phyloP scores from a whole-genome alignment of 2,888 invertebrate genomes.

The Hoplodrina ambigua region DNA sequence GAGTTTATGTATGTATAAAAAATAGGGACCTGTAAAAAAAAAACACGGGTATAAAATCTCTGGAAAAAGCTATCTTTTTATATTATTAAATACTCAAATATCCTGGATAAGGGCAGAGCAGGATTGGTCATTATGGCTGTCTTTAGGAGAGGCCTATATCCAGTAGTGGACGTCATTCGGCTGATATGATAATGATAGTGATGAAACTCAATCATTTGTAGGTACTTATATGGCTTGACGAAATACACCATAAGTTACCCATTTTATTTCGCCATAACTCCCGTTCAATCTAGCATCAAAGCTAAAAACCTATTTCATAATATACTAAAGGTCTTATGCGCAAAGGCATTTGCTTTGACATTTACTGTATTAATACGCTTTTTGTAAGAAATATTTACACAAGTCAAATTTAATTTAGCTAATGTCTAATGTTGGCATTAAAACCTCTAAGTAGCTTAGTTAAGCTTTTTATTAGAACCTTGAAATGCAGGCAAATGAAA shows the following conservation, averaged over 20 bases:
- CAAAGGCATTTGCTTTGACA: constrained; percentile 55
- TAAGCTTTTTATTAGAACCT: constrained; percentile 54
- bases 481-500: constrained; percentile 43
- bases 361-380: constrained; percentile 60
- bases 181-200: no score
- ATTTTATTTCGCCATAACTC: constrained; percentile 47
- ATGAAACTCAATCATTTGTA: not conserved
- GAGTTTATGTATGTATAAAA: no score
- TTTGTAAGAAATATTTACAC: constrained; percentile 56
- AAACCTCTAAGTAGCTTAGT: constrained; percentile 31
- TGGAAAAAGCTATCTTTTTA: no score
- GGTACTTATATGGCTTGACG: not conserved
- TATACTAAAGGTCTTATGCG: constrained; percentile 46
- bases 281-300: constrained; percentile 38
- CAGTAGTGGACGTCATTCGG: no score
- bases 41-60: no score
- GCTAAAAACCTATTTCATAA: constrained; percentile 57
- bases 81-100: no score
- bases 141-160: no score
- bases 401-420: constrained; percentile 55
- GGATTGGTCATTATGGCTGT: no score
- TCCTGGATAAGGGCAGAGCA: no score
- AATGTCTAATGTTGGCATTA: constrained; percentile 45
- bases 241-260: constrained; percentile 9
- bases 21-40: no score